These are phyloP conservation scores for Danio choprae DNA, from an alignment of 2,797 vertebrate genomes.

Conservation along the genomic window DNA sequence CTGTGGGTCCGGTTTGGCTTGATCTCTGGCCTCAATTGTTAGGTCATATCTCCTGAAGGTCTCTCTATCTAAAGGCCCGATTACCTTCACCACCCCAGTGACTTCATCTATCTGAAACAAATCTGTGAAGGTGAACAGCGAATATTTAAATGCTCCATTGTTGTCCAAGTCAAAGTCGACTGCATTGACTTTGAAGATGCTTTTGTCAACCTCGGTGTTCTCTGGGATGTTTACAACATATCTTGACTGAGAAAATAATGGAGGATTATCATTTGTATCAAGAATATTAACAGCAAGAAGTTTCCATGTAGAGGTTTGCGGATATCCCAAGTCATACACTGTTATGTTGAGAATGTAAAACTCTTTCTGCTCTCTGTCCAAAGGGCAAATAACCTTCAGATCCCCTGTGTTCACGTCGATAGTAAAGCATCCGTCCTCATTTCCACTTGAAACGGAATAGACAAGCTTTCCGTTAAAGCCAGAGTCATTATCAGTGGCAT, in stretches of 20 bases:
- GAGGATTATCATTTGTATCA: constrained; percentile 92
- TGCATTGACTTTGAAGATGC: constrained; percentile 82
- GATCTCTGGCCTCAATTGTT: constrained; percentile 88
- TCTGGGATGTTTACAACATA: constrained; percentile 86
- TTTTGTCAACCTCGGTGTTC: constrained; percentile 80
- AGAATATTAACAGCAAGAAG: constrained; percentile 87
- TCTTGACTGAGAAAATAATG: constrained; percentile 85
- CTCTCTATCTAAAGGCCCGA: constrained; percentile 86
- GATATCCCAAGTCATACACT: constrained; percentile 88
- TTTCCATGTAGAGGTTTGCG: constrained; percentile 91
- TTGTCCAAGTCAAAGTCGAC: constrained; percentile 83
- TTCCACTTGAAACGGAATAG: constrained; percentile 90
- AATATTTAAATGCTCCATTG: constrained; percentile 84
- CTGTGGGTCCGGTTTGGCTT: constrained; percentile 80
- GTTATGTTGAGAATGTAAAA: constrained; percentile 95
- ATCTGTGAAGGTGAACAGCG: constrained; percentile 83
- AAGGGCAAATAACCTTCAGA: constrained; percentile 82
- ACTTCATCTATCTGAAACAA: constrained; percentile 85
- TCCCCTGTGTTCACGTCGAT: constrained; percentile 88
- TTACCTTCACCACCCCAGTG: constrained; percentile 87
- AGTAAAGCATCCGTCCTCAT: constrained; percentile 90
- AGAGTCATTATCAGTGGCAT: constrained; percentile 86
- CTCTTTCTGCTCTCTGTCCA: constrained; percentile 89
- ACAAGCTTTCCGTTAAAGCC: constrained; percentile 90
- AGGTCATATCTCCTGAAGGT: constrained; percentile 81